Percentiles rank a stretch among this genome's conserved stretches.
Evolutionary conservation across 2,888 invertebrate genomes (phyloP).

Genomic region (Ophion ellenae): DNA sequence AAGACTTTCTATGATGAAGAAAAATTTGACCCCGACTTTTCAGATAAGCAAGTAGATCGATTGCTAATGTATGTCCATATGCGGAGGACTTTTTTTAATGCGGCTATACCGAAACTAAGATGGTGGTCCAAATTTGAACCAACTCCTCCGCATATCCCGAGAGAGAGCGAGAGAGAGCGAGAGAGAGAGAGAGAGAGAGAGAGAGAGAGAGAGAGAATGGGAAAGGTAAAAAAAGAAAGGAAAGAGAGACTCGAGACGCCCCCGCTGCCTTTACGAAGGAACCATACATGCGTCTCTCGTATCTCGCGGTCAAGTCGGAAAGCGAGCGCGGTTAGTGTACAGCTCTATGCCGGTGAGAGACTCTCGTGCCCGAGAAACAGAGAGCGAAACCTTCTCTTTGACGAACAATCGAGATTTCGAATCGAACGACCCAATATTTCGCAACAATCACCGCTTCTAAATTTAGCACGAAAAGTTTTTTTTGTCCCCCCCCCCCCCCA

Average conservation of each 20-base stretch:
- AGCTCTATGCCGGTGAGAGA: constrained; percentile 62
- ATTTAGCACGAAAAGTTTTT: background rate
- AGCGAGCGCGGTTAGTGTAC: constrained; percentile 70
- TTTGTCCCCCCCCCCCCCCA: background rate
- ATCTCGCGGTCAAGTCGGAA: constrained; percentile 69
- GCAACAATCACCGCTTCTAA: constrained; percentile 5
- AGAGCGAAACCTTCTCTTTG: constrained; percentile 36
- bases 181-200: constrained; percentile 14
- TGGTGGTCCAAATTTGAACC: constrained; percentile 5
- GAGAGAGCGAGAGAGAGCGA: constrained; percentile 8
- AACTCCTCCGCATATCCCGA: constrained; percentile 25
- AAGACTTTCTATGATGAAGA: background rate
- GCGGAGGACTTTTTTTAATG: background rate
- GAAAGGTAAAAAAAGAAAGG: constrained; percentile 41
- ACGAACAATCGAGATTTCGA: constrained; percentile 33
- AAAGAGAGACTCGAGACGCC: constrained; percentile 72
- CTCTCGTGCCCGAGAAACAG: constrained; percentile 44
- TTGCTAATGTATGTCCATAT: background rate
- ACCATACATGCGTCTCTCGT: constrained; percentile 60
- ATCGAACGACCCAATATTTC: constrained; percentile 19
- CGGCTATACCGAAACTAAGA: background rate
- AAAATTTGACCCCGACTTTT: background rate
- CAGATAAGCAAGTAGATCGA: background rate
- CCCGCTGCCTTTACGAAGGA: constrained; percentile 74
- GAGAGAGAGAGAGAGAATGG: constrained; percentile 58